phyloP scores from a whole-genome alignment of 2,888 invertebrate species.

The Bruchidius siliquastri region DNA sequence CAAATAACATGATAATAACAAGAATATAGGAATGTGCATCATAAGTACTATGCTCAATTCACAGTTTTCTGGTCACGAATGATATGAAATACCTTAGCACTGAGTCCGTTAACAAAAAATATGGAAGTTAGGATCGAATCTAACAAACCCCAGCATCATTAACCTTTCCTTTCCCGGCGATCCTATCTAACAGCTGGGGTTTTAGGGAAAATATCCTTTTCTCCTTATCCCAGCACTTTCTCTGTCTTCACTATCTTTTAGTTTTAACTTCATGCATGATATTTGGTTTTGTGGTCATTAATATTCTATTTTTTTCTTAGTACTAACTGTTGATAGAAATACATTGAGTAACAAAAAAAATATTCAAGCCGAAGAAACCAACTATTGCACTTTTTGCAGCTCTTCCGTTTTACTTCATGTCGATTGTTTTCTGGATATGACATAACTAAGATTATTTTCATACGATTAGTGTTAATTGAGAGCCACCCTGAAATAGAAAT shows the following conservation, averaged over 20 bases:
- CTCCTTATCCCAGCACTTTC: conserved; percentile 37
- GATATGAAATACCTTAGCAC: neutral
- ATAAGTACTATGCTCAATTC: neutral
- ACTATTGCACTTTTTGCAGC: no score
- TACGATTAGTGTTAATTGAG: no score
- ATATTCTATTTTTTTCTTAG: conserved; percentile 19
- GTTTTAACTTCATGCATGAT: conserved; percentile 37
- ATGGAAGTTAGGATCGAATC: neutral
- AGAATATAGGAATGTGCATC: neutral
- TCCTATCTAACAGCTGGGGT: conserved; percentile 32
- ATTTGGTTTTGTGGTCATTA: conserved; percentile 33
- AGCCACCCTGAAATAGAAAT: no score
- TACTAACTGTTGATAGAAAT: conserved; percentile 3
- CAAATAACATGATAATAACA: neutral
- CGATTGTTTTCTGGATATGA: no score
- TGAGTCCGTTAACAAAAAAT: neutral
- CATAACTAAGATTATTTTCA: no score
- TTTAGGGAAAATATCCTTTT: conserved; percentile 35
- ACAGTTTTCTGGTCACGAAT: neutral
- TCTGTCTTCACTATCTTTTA: conserved; percentile 34
- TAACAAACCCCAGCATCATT: conserved; percentile 30
- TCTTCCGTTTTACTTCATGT: no score
- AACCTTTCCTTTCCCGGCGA: conserved; percentile 18
- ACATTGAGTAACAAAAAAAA: neutral
- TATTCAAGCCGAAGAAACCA: no score